Percentiles rank a stretch among this genome's conserved stretches.
These are phyloP conservation scores for Hydrochoerus hydrochaeris DNA, from an alignment of 2,113 vertebrate species.

Conservation along the genomic window DNA sequence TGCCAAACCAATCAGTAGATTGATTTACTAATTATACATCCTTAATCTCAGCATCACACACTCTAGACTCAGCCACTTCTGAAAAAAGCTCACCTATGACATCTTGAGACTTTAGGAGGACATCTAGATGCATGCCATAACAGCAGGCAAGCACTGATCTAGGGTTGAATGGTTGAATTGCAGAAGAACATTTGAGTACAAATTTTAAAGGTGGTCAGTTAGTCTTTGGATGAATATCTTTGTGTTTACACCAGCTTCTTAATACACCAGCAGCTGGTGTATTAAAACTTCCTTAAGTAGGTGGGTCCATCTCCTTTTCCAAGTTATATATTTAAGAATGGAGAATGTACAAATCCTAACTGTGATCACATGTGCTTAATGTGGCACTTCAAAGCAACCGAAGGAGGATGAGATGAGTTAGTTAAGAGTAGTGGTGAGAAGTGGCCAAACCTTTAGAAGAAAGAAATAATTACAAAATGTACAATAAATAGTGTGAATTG, in stretches of 20 bases:
- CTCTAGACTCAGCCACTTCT: too few species aligned
- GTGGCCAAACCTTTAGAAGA: not conserved
- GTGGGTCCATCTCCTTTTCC: rapidly evolving
- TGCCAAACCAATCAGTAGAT: too few species aligned
- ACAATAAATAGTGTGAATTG: not conserved
- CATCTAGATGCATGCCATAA: too few species aligned
- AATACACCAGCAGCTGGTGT: not conserved
- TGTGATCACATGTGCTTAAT: conserved; percentile 23
- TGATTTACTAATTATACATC: too few species aligned
- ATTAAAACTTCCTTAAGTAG: conserved; percentile 1
- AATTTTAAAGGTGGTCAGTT: not conserved
- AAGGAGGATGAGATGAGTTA: not conserved
- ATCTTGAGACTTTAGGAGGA: too few species aligned
- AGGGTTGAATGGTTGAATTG: not conserved
- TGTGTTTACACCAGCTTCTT: not conserved
- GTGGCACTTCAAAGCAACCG: conserved; percentile 14
- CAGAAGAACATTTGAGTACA: not conserved
- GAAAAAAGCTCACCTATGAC: too few species aligned
- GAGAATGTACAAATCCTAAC: not conserved
- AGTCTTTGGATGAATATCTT: not conserved
- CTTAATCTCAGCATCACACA: too few species aligned
- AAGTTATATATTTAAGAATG: not conserved
- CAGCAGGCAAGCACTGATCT: not conserved
- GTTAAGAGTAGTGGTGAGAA: conserved; percentile 1
- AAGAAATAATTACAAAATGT: not conserved